Conservation (phyloP, 2,888 invertebrate species). For the Agriopis marginaria region DNA sequence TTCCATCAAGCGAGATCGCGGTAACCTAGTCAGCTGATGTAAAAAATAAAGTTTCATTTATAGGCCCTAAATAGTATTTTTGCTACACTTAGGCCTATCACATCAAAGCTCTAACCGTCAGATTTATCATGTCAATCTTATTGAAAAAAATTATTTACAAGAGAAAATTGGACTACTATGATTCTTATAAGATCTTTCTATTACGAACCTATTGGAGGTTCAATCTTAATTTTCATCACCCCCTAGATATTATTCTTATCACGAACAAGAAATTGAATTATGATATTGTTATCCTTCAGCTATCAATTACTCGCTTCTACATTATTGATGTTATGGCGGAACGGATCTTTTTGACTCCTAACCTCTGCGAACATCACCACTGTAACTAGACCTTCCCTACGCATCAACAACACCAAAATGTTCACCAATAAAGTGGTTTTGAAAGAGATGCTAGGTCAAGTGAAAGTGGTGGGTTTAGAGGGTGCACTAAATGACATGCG, state of each 20-base stretch:
- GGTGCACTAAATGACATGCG: constrained; percentile 81
- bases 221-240: background rate
- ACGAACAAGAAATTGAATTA: constrained; percentile 63
- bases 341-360: constrained; percentile 81
- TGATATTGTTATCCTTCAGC: constrained; percentile 76
- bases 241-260: constrained; percentile 32
- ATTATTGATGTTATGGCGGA: constrained; percentile 77
- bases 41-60: too few species aligned
- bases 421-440: constrained; percentile 14
- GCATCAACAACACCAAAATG: constrained; percentile 13
- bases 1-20: too few species aligned
- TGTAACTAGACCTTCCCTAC: constrained; percentile 48
- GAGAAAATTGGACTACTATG: background rate
- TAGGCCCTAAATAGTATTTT: too few species aligned
- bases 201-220: constrained; percentile 27
- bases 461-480: constrained; percentile 55
- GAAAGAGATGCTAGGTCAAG: constrained; percentile 46
- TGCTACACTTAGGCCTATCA: too few species aligned
- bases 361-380: constrained; percentile 67
- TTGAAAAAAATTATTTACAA: background rate
- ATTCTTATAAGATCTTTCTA: background rate
- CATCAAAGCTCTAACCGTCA: too few species aligned
- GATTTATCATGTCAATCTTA: background rate
- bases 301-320: constrained; percentile 72
- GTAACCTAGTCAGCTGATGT: too few species aligned